Evolutionary conservation across 2,113 vertebrate genomes (phyloP).

Genomic region (Syngnathoides biaculeatus): DNA sequence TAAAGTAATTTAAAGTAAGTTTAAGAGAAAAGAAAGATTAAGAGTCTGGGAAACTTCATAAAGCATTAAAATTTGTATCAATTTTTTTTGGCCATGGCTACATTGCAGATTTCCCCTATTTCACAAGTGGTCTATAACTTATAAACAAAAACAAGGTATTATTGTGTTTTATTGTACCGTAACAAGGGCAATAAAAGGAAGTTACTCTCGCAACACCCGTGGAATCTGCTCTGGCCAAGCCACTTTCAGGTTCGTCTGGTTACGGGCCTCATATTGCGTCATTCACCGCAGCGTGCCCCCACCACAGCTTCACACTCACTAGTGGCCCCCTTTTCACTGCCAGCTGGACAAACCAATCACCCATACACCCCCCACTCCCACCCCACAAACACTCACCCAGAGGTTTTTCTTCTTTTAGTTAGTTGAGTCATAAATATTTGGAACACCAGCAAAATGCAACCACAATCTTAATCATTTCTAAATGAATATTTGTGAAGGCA

Average conservation of each 20-base stretch:
- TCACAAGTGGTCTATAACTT: no score
- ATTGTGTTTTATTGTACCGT: no score
- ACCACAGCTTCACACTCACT: slow-evolving; percentile 42
- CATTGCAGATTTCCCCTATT: neutral
- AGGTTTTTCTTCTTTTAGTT: no score
- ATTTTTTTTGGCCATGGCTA: no score
- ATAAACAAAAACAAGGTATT: no score
- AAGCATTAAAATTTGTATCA: no score
- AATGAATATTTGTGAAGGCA: neutral
- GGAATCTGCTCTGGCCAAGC: slow-evolving; percentile 9
- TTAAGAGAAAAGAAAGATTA: no score
- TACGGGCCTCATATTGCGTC: slow-evolving; percentile 26
- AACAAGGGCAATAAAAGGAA: no score
- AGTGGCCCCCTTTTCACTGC: slow-evolving; percentile 27
- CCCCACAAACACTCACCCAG: slow-evolving; percentile 30
- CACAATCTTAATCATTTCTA: no score
- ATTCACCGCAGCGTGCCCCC: slow-evolving; percentile 49
- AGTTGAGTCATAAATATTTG: no score
- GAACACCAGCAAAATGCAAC: neutral
- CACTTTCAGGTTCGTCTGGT: slow-evolving; percentile 55
- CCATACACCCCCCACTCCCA: slow-evolving; percentile 24
- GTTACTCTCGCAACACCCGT: neutral
- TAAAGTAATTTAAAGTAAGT: no score
- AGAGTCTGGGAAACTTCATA: no score
- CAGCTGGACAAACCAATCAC: slow-evolving; percentile 66